Conservation (phyloP, 2,113 vertebrate species). For the Dasyprocta punctata region DNA sequence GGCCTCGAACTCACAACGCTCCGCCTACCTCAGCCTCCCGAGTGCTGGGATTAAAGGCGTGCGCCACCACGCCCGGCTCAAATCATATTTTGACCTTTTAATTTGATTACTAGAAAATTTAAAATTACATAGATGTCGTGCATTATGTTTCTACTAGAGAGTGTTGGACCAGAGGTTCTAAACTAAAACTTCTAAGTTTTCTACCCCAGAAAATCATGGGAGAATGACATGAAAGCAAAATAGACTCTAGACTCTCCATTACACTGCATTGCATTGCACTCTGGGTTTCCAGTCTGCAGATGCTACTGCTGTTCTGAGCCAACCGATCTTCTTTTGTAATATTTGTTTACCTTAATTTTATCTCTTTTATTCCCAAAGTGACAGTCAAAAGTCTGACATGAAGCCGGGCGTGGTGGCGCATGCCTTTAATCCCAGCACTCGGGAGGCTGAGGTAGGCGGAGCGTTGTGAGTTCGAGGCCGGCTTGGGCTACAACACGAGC, state of each 20-base stretch:
- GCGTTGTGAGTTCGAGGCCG: too few relatives aligned
- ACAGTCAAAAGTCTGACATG: not conserved
- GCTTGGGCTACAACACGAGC: too few relatives aligned
- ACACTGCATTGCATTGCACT: not conserved
- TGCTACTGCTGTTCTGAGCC: not conserved
- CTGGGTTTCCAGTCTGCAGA: not conserved
- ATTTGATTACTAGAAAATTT: not conserved
- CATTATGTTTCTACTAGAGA: constrained; percentile 11
- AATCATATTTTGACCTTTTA: not conserved
- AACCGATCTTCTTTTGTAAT: not conserved
- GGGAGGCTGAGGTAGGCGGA: too few relatives aligned
- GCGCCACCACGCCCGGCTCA: too few relatives aligned
- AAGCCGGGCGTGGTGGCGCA: too few relatives aligned
- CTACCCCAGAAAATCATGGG: not conserved
- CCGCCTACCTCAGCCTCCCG: too few relatives aligned
- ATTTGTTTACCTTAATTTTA: not conserved
- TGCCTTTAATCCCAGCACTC: too few relatives aligned
- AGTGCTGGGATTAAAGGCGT: too few relatives aligned
- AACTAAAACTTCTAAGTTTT: not conserved
- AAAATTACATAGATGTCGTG: not conserved
- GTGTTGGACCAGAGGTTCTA: not conserved
- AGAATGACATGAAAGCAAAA: not conserved
- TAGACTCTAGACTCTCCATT: not conserved
- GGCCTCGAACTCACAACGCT: too few relatives aligned
- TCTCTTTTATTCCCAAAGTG: not conserved